Evolutionary conservation across 1,140 invertebrate species (phyloP), one percentile per base, ranked within the genome.

Genomic region (Drosophila sucinea): DNA sequence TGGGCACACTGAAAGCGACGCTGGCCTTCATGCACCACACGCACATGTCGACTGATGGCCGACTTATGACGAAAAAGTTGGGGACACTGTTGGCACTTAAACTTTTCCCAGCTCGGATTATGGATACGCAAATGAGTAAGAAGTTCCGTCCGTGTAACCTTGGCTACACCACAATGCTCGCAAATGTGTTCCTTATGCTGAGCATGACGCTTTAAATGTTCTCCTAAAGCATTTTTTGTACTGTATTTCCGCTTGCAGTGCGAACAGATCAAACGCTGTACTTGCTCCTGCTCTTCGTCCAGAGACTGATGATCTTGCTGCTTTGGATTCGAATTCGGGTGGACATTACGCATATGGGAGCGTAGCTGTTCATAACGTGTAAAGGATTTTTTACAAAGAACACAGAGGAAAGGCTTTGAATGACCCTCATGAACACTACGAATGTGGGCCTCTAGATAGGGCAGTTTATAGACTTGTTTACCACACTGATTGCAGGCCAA

Each of bases 61-160:
- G 83, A 90, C 40, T 91, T 91, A 44, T 91, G 90, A 4, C 86
- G 83, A 30, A 91, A 91, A 4, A 90, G 73, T 51, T 91, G 90
- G 23, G 90, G 90, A 32, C 90, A 91, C 40, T 84, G 80, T 8
- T 80, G 64, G 61, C 90, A 91, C 56, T 91, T 91, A 55, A 91
- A 91, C 47, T 89, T 86, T 63, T 91, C 82, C 74, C 83, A 75
- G 70, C 89, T 85, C 17, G 85, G 85, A 70, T 84, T 79, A 56
- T 91, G 90, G 5, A 80, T 87, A 27, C 90, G 90, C 67, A 91
- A 73, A 65, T 91, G 90, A n/a, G 80, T 91, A 4, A 75, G 62
- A 3, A 91, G 60, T 57, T 91, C 90, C 30, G 90, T 87, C 5
- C 90, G 68, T 3, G 90, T 91, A 7, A 91, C 90, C 61, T 91